Conservation (phyloP, 1,140 invertebrate species). For the Antheraea mylitta region DNA sequence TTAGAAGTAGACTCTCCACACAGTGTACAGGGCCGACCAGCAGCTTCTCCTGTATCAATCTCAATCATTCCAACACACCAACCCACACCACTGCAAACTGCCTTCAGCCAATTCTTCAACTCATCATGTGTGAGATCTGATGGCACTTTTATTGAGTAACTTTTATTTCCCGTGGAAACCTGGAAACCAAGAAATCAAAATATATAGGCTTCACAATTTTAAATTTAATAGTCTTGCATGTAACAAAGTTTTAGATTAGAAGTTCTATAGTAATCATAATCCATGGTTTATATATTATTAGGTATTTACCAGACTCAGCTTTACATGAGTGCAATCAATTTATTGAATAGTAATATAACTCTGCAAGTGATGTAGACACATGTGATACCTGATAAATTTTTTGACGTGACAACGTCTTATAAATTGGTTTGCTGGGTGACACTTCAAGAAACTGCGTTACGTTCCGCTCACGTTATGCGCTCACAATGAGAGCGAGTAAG, state of each 20-base stretch:
- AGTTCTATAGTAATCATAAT: too few relatives aligned
- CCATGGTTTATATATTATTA: too few relatives aligned
- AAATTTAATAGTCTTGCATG: conserved; percentile 15
- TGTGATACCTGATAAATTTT: too few relatives aligned
- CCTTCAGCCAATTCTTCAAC: conserved; percentile 70
- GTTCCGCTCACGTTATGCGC: too few relatives aligned
- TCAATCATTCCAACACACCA: conserved; percentile 71
- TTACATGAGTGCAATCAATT: too few relatives aligned
- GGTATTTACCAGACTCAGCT: too few relatives aligned
- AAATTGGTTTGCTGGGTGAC: too few relatives aligned
- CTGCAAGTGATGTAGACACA: too few relatives aligned
- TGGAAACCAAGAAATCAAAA: conserved; percentile 36
- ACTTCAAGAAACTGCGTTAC: too few relatives aligned
- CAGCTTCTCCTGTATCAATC: conserved; percentile 61
- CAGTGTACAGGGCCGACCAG: conserved; percentile 55
- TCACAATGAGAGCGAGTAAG: too few relatives aligned
- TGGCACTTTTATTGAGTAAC: conserved; percentile 70
- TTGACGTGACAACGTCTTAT: too few relatives aligned
- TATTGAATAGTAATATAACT: too few relatives aligned
- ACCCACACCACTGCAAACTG: conserved; percentile 59
- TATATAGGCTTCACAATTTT: conserved; percentile 12
- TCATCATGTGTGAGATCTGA: conserved; percentile 62
- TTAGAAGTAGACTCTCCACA: conserved; percentile 69
- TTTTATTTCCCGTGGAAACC: conserved; percentile 64
- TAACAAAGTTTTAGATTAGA: not conserved